Base-by-base conservation (phyloP, 2,888 invertebrate genomes). In the Blastobasis adustella region DNA sequence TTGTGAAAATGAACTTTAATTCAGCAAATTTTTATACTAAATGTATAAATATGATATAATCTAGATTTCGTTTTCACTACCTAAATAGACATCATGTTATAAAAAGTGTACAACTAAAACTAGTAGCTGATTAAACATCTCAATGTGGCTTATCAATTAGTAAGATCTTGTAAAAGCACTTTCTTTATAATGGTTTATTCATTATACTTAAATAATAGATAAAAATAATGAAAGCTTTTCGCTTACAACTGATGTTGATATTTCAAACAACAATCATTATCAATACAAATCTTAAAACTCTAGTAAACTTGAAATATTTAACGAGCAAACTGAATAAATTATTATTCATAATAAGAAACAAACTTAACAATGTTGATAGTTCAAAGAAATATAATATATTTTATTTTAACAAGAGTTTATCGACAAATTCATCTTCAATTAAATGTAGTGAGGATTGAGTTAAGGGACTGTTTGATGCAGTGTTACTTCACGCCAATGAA, bases 61-160 rank as follows among this genome's bases (percentile, higher is more conserved):
- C 86, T 86, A 86, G 84, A 86, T 86, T 87, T 87, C 76, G 82
- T 88, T 87, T 73, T 84, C 79, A 82, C 85, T 87, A 86, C 84
- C 87, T 87, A 86, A 84, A 86, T 88, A 87, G 86, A 86, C 83
- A 86, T 87, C 84, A 85, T 87, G 85, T 87, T 86, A 87, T 86
- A 87, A 88, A 88, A 88, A 88, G 88, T 87, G 87, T 88, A 87
- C 85, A 87, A 87, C 88, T 88, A 88, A 86, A 82, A 79, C 88
- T 88, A 88, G 73, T 85, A 87, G 87, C 87, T 85, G 88, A 87
- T 86, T 86, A 86, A 83, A 87, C 86, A 86, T 86, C 82, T 85
- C 83, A 84, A 79, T 80, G 85, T 85, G 83, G 85, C 85, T 85
- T 87, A 87, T 80, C 72, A 79, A 84, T 82, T 86, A 85, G 77